Conservation (phyloP, 2,888 invertebrate genomes). For the Listrodromus nycthemerus region DNA sequence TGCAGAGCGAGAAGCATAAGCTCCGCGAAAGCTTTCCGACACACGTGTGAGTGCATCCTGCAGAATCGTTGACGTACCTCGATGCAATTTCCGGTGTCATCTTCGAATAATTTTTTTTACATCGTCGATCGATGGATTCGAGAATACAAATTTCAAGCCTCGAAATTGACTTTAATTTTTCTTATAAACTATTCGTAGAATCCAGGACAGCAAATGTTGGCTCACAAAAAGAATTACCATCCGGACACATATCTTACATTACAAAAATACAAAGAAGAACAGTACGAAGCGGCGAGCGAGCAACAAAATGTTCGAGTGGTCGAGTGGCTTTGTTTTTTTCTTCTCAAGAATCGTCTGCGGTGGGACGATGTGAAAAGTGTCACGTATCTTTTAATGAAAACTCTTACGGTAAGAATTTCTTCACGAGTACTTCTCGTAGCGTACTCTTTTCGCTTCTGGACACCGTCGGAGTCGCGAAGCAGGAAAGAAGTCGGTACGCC, state of each 20-base stretch:
- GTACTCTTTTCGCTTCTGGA: slow-evolving; percentile 16
- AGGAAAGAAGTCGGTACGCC: slow-evolving; percentile 40
- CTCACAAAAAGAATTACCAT: neutral
- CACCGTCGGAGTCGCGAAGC: slow-evolving; percentile 24
- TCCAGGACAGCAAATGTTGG: neutral
- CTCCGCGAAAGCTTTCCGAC: neutral
- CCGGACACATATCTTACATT: neutral
- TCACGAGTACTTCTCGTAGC: slow-evolving; percentile 8
- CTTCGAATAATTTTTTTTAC: neutral
- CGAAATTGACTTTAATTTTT: neutral
- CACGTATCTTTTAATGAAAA: slow-evolving; percentile 48
- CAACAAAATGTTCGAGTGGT: neutral
- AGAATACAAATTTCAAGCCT: neutral
- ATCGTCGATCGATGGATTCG: neutral
- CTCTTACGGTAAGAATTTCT: slow-evolving; percentile 48
- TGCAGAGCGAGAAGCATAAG: slow-evolving; percentile 50
- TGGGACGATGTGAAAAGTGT: slow-evolving; percentile 28
- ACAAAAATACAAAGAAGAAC: neutral
- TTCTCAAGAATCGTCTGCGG: neutral
- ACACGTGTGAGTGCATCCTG: slow-evolving; percentile 1
- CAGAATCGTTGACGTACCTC: slow-evolving; percentile 42
- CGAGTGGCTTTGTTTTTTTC: neutral
- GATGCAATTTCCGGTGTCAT: slow-evolving; percentile 23
- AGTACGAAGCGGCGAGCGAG: neutral
- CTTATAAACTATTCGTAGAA: neutral